Evolutionary conservation across 2,797 vertebrate genomes (phyloP), one percentile per base, ranked within the genome.

Genomic region (Pipistrellus pipistrellus): DNA sequence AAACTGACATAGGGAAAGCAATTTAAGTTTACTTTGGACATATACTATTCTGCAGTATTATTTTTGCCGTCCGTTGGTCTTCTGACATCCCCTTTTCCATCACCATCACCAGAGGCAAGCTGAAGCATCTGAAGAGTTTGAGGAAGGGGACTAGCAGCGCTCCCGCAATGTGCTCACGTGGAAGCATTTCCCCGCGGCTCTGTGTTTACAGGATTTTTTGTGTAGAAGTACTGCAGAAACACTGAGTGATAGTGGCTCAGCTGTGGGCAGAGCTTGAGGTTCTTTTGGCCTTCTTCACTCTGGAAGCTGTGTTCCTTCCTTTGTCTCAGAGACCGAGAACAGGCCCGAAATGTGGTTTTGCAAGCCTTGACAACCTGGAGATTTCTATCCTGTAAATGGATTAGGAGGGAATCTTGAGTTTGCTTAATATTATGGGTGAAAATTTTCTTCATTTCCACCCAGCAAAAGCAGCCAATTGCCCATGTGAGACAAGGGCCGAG

Each of bases 191-290:
- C 80, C 59, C 48, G 59, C 41, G 2, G 51, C 75, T 78, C 93
- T 46, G 57, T 8, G 38, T 57, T 95, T 85, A 97, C 46, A 97
- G 91, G 85, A 97, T 97, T 93, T 97, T 97, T 96, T 94, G 2
- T 97, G 2, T 97, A 96, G 92, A 96, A 89, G 95, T 95, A 97
- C 81, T 96, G 96, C 84, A 97, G 93, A 81, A 97, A 87, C 94
- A 96, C 96, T 25, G 97, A 96, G 72, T 96, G 96, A 55, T 27
- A 97, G 90, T 96, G 69, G 69, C 95, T 97, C 96, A 97, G 95
- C 51, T 97, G 95, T 64, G 57, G 6, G 73, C 84, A 95, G 84
- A 97, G 96, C 71, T 89, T 97, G n/a, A 77, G 84, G 57, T 95
- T 97, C 51, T 91, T 91, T 53, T 82, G 88, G 8, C 96, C 96